Percentiles rank a stretch among this genome's conserved stretches.
Conservation (phyloP, 2,113 vertebrate species). For the Ammodytes marinus region DNA sequence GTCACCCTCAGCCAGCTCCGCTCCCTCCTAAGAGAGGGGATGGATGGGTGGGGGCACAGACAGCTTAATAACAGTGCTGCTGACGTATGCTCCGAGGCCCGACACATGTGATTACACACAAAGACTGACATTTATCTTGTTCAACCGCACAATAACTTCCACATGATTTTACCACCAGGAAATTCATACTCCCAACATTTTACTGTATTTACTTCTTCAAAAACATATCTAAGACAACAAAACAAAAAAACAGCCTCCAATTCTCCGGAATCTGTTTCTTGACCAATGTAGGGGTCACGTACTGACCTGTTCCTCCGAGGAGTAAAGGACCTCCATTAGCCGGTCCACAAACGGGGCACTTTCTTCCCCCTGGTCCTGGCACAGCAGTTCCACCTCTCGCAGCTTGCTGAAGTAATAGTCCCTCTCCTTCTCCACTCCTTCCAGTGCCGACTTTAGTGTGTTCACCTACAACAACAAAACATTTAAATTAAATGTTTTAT, state of each 20-base stretch:
- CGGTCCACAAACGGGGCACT: conserved; percentile 92
- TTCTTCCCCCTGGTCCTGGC: conserved; percentile 96
- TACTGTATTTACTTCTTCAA: background rate
- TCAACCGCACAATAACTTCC: conserved; percentile 18
- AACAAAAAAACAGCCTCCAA: background rate
- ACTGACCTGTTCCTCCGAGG: conserved; percentile 94
- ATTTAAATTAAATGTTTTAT: background rate
- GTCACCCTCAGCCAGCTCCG: conserved; percentile 87
- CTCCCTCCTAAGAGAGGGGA: conserved; percentile 87
- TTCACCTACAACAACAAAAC: conserved; percentile 86
- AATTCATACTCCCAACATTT: background rate
- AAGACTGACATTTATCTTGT: conserved; percentile 34
- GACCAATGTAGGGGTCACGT: background rate
- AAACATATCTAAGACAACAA: background rate
- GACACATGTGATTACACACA: conserved; percentile 33
- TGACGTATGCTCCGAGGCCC: background rate
- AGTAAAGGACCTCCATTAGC: conserved; percentile 97
- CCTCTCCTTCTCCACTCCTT: conserved; percentile 98
- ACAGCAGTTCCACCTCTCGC: conserved; percentile 97
- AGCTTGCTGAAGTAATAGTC: conserved; percentile 99
- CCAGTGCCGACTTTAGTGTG: conserved; percentile 95
- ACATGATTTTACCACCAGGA: conserved; percentile 38
- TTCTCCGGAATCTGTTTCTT: background rate
- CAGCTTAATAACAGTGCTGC: background rate
- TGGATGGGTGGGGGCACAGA: conserved; percentile 27